Evolutionary conservation across 2,113 vertebrate species (phyloP).

Genomic region (Leucoraja erinaceus): DNA sequence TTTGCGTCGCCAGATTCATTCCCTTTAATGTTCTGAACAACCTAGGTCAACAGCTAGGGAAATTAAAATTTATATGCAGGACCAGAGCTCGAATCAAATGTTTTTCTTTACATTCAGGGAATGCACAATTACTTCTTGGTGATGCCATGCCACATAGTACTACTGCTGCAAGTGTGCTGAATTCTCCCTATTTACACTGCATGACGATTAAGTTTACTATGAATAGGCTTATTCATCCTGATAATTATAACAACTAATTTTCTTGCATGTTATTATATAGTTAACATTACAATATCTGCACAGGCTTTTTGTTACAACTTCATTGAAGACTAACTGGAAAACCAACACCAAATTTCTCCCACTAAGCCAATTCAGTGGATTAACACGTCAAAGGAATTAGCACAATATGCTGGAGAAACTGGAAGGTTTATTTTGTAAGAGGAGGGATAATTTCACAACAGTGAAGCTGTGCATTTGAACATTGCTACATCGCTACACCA

Average conservation of each 20-base stretch:
- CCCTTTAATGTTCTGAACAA: not conserved
- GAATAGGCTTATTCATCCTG: not conserved
- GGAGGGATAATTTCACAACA: not conserved
- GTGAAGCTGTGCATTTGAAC: not conserved
- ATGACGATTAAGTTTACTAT: not conserved
- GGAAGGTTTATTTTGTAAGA: not conserved
- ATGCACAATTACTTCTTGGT: not conserved
- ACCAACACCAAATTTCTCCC: not conserved
- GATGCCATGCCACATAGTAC: not conserved
- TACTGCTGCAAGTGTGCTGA: not conserved
- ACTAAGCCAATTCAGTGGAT: not conserved
- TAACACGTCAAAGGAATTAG: not conserved
- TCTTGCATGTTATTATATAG: not conserved
- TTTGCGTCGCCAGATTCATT: not conserved
- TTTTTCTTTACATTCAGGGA: not conserved
- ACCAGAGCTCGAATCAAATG: not conserved
- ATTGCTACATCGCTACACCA: not conserved
- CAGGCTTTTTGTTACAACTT: not conserved
- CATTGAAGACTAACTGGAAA: not conserved
- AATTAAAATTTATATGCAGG: not conserved
- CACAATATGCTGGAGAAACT: not conserved
- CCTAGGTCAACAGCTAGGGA: not conserved
- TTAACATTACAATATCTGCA: not conserved
- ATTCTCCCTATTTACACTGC: not conserved
- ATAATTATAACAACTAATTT: not conserved